phyloP scores from a whole-genome alignment of 2,113 vertebrate genomes.

The Myotis brandtii region DNA sequence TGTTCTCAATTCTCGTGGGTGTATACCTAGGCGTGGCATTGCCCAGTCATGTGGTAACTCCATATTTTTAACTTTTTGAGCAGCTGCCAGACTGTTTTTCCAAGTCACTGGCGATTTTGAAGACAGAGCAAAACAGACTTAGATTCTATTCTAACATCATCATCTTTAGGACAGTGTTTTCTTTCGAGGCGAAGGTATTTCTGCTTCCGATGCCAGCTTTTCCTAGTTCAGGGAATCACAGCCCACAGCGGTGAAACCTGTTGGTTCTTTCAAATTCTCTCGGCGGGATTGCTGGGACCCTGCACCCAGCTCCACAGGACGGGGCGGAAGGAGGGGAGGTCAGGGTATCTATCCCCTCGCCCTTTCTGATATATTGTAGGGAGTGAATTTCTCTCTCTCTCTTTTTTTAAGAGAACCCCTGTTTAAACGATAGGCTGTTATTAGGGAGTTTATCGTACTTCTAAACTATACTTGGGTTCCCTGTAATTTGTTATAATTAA shows the following conservation, averaged over 20 bases:
- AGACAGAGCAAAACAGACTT: not conserved
- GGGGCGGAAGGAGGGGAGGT: not conserved
- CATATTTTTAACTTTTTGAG: not conserved
- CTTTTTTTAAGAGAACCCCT: conserved; percentile 76
- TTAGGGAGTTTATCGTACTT: conserved; percentile 85
- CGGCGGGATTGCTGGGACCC: not conserved
- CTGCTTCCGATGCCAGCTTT: not conserved
- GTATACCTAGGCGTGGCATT: not conserved
- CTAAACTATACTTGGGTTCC: conserved; percentile 83
- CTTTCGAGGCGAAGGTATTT: not conserved
- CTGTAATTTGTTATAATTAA: conserved; percentile 91
- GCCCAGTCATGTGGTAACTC: not conserved
- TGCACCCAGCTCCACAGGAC: not conserved
- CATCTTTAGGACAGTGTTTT: not conserved
- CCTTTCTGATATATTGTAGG: conserved; percentile 56
- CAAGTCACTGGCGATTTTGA: not conserved
- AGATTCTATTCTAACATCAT: not conserved
- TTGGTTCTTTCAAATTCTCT: not conserved
- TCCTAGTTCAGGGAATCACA: not conserved
- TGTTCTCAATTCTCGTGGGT: not conserved
- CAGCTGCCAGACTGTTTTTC: not conserved
- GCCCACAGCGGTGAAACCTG: not conserved
- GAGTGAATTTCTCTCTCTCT: conserved; percentile 72
- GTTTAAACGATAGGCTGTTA: conserved; percentile 86
- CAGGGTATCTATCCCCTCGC: not conserved